A percentile compares a stretch with the other conserved stretches of the same genome.
Evolutionary conservation across 2,113 vertebrate genomes (phyloP).

Genomic region (human (Homo sapiens)): GRCh38 chr6:148914001-148914500

Average conservation of each 20-base stretch:
- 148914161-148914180: neutral
- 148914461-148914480: too few species aligned
- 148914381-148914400: too few species aligned
- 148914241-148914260: neutral
- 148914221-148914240: neutral
- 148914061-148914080: neutral
- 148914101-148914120: neutral
- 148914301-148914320: neutral
- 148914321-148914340: neutral
- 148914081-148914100: neutral
- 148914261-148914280: neutral
- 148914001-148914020: neutral
- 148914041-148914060: neutral
- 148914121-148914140: neutral
- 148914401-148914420: too few species aligned
- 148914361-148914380: too few species aligned
- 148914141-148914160: neutral
- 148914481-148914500: too few species aligned
- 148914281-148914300: neutral
- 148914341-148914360: too few species aligned
- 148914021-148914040: neutral
- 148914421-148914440: too few species aligned
- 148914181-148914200: neutral
- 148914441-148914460: too few species aligned
- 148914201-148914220: neutral